Evolutionary conservation across 2,113 vertebrate genomes (phyloP).

Genomic region (Myotis davidii): DNA sequence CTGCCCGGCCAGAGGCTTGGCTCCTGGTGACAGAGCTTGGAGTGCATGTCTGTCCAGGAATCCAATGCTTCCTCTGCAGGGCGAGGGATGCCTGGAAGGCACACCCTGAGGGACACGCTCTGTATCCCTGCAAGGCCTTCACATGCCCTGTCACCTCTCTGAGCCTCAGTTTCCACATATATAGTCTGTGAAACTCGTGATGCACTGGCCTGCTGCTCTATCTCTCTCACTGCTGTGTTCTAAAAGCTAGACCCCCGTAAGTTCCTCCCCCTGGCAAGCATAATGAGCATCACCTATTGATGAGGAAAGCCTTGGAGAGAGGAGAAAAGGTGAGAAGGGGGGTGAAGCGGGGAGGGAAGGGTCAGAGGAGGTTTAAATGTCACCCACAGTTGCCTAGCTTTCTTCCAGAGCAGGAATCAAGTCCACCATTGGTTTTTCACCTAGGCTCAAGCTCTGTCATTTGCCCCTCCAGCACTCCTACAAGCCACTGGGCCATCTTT

Average conservation of each 20-base stretch:
- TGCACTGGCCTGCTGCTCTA: not conserved
- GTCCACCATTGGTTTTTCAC: not conserved
- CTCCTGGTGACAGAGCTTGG: not conserved
- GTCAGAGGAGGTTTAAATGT: not conserved
- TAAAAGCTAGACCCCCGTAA: not conserved
- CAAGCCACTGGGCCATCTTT: no score
- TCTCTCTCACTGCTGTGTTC: not conserved
- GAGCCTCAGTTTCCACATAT: not conserved
- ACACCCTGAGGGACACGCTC: not conserved
- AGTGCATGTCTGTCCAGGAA: not conserved
- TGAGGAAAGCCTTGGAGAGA: not conserved
- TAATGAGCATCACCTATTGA: no score
- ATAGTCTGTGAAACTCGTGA: not conserved
- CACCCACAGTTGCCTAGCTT: no score
- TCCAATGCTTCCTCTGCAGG: not conserved
- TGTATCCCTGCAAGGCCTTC: not conserved
- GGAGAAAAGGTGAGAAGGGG: not conserved
- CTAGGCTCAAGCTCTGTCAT: not conserved
- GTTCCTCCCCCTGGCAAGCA: not conserved
- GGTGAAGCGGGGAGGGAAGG: fast-evolving
- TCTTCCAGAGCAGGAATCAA: not conserved
- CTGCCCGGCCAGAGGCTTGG: no score
- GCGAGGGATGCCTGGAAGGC: not conserved
- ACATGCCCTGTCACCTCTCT: fast-evolving
- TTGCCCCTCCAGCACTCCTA: fast-evolving